These are phyloP conservation scores for Echinops telfairi DNA, from an alignment of 2,113 vertebrate genomes.

Conservation along the genomic window DNA sequence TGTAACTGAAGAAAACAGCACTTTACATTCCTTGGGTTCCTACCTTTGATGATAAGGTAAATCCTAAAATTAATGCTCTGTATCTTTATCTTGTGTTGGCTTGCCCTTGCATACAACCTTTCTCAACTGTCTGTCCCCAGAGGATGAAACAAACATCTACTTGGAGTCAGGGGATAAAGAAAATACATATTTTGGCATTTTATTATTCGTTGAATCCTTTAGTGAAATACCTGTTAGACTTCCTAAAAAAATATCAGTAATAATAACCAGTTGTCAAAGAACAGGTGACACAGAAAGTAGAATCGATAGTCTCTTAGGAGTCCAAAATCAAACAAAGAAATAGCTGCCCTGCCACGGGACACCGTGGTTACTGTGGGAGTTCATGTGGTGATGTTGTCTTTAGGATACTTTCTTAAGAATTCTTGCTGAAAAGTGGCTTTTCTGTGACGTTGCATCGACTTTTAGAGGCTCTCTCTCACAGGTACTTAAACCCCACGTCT, in stretches of 20 bases:
- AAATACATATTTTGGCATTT: slow-evolving; percentile 5
- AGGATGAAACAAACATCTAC: slow-evolving; percentile 51
- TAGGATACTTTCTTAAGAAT: slow-evolving; percentile 80
- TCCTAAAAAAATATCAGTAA: background rate
- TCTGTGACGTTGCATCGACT: slow-evolving; percentile 81
- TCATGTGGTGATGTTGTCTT: slow-evolving; percentile 74
- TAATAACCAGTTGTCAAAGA: slow-evolving; percentile 29
- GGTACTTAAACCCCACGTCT: slow-evolving; percentile 81
- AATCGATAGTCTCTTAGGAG: slow-evolving; percentile 42
- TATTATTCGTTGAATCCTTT: slow-evolving; percentile 44
- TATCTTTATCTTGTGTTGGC: background rate
- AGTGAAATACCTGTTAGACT: slow-evolving; percentile 38
- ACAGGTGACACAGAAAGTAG: slow-evolving; percentile 1
- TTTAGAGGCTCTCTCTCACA: slow-evolving; percentile 81
- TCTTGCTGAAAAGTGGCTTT: slow-evolving; percentile 82
- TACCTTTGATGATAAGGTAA: background rate
- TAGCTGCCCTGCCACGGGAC: slow-evolving; percentile 46
- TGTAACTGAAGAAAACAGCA: slow-evolving; percentile 18
- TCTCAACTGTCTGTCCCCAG: background rate
- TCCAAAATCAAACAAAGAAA: slow-evolving; percentile 66
- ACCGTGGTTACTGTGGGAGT: slow-evolving; percentile 67
- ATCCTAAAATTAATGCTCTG: slow-evolving; percentile 17
- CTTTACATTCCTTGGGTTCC: slow-evolving; percentile 26
- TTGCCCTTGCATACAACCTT: slow-evolving; percentile 21
- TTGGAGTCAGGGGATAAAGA: background rate